Conservation (phyloP, 92 coral and sea anemone species). For the Hydrozoanthus gracilis region DNA sequence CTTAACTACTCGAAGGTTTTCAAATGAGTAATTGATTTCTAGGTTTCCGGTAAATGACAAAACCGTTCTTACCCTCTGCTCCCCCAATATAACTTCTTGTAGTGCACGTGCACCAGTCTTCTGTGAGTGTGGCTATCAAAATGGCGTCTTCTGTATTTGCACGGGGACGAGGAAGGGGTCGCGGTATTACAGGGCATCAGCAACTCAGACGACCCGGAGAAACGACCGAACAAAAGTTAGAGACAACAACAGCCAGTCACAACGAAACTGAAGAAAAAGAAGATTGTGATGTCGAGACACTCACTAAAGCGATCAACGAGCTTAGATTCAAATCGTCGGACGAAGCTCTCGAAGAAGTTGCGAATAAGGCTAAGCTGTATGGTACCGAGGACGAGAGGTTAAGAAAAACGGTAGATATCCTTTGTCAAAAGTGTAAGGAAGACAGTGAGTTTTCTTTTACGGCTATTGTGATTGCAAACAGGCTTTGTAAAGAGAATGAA, state of each 20-base stretch:
- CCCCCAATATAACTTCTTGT: constrained; percentile 11
- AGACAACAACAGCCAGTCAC: constrained; percentile 1
- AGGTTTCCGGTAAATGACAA: too few relatives aligned
- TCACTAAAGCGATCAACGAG: constrained; percentile 50
- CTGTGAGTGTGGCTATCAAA: constrained; percentile 25
- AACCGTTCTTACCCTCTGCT: neutral
- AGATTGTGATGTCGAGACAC: neutral
- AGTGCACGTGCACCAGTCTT: constrained; percentile 14
- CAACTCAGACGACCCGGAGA: constrained; percentile 62
- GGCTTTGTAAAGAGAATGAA: constrained; percentile 62
- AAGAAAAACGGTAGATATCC: constrained; percentile 63
- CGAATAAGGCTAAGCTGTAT: constrained; percentile 51
- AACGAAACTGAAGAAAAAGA: constrained; percentile 24
- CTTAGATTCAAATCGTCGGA: constrained; percentile 51
- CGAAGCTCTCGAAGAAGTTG: constrained; percentile 38
- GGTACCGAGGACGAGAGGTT: constrained; percentile 61
- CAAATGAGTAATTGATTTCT: too few relatives aligned
- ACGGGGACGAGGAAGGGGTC: constrained; percentile 91
- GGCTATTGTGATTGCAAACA: constrained; percentile 64
- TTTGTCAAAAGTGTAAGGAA: constrained; percentile 65
- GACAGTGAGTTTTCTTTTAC: constrained; percentile 69
- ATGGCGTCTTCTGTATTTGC: constrained; percentile 84
- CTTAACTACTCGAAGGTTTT: too few relatives aligned
- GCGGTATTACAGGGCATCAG: constrained; percentile 53
- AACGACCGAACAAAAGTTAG: constrained; percentile 17